Percentiles rank a stretch among this genome's conserved stretches.
Evolutionary conservation across 1,140 invertebrate genomes (phyloP).

Genomic region (Calosoma granatense): DNA sequence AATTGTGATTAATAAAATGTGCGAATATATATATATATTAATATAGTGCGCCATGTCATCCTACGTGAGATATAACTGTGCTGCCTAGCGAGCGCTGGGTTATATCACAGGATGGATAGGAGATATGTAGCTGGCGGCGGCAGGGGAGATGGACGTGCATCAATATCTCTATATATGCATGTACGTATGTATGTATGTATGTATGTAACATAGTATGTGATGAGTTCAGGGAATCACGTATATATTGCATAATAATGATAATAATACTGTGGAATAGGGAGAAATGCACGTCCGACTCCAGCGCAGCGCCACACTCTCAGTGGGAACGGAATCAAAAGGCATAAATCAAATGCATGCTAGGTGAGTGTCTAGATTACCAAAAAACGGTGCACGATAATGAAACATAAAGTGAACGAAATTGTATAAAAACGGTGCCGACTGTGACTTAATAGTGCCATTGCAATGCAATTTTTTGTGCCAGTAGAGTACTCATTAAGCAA

Average conservation of each 20-base stretch:
- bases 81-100: slow-evolving; percentile 29
- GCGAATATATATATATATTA: slow-evolving; percentile 30
- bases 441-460: slow-evolving; percentile 42
- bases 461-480: slow-evolving; percentile 51
- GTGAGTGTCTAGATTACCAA: slow-evolving; percentile 30
- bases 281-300: no score
- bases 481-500: slow-evolving; percentile 49
- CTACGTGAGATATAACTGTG: slow-evolving; percentile 32
- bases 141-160: no score
- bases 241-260: no score
- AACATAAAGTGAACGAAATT: slow-evolving; percentile 32
- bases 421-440: slow-evolving; percentile 43
- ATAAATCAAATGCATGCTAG: slow-evolving; percentile 19
- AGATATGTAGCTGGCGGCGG: no score
- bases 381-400: slow-evolving; percentile 46
- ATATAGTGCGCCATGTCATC: slow-evolving; percentile 33
- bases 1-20: slow-evolving; percentile 26
- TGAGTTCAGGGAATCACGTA: no score
- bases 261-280: neutral
- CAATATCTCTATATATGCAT: no score
- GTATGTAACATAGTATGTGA: no score
- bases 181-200: no score
- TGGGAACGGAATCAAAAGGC: neutral
- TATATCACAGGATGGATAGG: slow-evolving; percentile 4
- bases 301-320: no score